Conservation (phyloP, 2,113 vertebrate genomes). For the Tympanuchus pallidicinctus region DNA sequence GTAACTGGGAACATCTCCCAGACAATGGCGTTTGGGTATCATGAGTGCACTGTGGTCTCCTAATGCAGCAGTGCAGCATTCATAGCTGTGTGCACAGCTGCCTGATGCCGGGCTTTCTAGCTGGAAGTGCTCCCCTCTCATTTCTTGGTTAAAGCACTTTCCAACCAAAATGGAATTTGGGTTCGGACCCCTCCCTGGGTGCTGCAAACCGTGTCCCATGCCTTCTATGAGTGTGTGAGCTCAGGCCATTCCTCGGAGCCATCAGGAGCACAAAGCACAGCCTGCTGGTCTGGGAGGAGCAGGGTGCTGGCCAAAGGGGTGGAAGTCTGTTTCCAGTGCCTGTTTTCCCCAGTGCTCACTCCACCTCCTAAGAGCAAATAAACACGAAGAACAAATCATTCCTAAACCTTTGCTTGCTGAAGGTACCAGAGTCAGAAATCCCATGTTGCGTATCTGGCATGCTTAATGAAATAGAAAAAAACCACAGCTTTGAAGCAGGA, state of each 20-base stretch:
- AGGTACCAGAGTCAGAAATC: neutral
- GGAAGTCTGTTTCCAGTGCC: neutral
- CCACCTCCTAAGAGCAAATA: neutral
- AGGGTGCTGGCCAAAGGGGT: rapidly evolving
- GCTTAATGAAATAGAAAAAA: neutral
- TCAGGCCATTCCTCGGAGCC: rapidly evolving
- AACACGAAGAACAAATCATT: neutral
- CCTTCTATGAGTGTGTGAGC: neutral
- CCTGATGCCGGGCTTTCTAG: no score
- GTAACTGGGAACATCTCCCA: no score
- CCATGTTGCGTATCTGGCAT: neutral
- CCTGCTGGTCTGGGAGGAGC: rapidly evolving
- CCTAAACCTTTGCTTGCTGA: neutral
- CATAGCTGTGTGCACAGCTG: no score
- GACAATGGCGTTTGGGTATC: rapidly evolving
- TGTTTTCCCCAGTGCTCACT: neutral
- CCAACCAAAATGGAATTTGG: neutral
- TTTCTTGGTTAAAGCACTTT: neutral
- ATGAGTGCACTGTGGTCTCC: no score
- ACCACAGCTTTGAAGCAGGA: neutral
- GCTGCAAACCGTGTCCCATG: neutral
- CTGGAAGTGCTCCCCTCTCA: rapidly evolving
- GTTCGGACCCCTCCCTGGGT: neutral
- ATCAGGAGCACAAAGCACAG: neutral
- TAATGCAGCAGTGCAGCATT: rapidly evolving